Conservation (phyloP, 2,888 invertebrate genomes). For the Corbicula japonica region DNA sequence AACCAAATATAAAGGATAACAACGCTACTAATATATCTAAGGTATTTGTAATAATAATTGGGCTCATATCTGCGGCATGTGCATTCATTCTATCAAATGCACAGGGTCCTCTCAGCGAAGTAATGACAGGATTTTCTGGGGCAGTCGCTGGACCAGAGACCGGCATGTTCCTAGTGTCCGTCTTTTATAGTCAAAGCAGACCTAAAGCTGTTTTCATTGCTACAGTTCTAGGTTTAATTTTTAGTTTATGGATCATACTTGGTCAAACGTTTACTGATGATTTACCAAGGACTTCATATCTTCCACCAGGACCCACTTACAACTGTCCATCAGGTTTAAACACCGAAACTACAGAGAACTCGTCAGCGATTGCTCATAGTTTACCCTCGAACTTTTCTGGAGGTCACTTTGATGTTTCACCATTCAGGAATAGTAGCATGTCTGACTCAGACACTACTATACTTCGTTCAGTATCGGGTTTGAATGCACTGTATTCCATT, state of each 20-base stretch:
- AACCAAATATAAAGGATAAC: background rate
- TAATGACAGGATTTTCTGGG: constrained; percentile 5
- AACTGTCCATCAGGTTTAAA: background rate
- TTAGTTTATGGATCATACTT: constrained; percentile 23
- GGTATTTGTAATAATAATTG: constrained; percentile 12
- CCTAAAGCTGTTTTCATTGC: constrained; percentile 19
- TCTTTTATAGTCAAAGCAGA: constrained; percentile 12
- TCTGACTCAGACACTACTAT: background rate
- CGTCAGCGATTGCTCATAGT: too few relatives aligned
- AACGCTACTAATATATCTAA: constrained; percentile 15
- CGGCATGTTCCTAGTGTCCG: constrained; percentile 29
- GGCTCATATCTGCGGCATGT: constrained; percentile 7
- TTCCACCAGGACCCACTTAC: constrained; percentile 14
- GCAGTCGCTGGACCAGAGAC: constrained; percentile 26
- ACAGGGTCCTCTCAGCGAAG: constrained; percentile 19
- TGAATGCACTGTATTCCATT: constrained; percentile 19
- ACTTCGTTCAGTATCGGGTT: background rate
- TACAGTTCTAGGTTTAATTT: background rate
- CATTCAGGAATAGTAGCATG: background rate
- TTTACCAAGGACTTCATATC: background rate
- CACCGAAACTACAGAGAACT: background rate
- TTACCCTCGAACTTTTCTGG: too few relatives aligned
- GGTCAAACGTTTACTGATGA: constrained; percentile 21
- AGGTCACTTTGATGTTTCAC: too few relatives aligned
- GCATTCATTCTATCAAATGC: constrained; percentile 14